Conservation (phyloP, 2,797 vertebrate species). For the Streptopelia turtur region DNA sequence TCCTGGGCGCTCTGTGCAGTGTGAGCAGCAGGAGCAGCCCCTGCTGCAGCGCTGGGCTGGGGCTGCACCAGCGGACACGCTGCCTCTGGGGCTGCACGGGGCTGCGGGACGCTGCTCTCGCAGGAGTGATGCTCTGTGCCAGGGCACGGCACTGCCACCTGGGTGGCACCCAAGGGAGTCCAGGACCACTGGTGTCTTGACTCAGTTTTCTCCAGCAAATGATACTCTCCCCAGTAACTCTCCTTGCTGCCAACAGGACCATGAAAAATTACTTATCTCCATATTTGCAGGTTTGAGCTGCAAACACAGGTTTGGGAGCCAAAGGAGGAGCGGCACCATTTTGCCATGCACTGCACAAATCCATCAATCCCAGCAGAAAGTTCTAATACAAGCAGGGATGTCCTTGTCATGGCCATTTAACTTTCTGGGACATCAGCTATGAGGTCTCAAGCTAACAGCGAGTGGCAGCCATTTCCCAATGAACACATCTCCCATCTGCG, state of each 20-base stretch:
- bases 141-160: background rate
- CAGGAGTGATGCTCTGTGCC: background rate
- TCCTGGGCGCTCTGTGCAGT: background rate
- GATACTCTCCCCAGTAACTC: background rate
- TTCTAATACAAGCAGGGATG: background rate
- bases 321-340: background rate
- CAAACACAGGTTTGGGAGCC: background rate
- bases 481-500: background rate
- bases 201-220: background rate
- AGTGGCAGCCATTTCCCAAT: conserved; percentile 22
- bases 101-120: background rate
- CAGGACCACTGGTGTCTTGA: background rate
- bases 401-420: background rate
- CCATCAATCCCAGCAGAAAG: background rate
- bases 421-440: background rate
- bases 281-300: background rate
- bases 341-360: background rate
- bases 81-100: rapidly evolving
- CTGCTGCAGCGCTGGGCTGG: background rate
- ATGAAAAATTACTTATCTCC: background rate
- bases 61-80: background rate
- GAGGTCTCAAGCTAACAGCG: background rate
- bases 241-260: background rate
- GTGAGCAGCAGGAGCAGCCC: background rate
- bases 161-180: background rate